Conservation (phyloP, 2,113 vertebrate genomes). For the Aphelocoma coerulescens region DNA sequence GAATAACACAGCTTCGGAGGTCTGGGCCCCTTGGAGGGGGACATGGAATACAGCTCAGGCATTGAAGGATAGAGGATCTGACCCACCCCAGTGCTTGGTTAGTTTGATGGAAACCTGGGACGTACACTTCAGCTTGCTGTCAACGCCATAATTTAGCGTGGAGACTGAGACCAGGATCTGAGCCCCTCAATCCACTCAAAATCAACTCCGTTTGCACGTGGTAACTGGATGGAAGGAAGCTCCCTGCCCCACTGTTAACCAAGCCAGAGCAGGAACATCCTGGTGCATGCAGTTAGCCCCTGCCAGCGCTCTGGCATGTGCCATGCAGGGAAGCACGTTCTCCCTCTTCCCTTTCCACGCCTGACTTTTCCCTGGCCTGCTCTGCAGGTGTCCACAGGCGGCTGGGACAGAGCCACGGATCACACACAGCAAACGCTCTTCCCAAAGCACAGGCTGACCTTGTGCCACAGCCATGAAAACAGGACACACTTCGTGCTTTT, state of each 20-base stretch:
- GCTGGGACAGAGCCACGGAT: not conserved
- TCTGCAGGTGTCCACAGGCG: not conserved
- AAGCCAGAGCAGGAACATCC: not conserved
- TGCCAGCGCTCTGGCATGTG: accelerated
- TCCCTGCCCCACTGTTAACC: not conserved
- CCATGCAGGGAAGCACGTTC: accelerated
- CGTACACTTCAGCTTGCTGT: not conserved
- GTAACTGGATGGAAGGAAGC: not conserved
- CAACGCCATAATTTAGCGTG: not conserved
- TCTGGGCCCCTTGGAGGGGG: not conserved
- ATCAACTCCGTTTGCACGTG: not conserved
- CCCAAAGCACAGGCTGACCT: not conserved
- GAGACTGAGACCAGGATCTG: not conserved
- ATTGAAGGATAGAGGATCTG: not conserved
- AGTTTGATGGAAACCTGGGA: not conserved
- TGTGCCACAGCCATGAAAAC: not conserved
- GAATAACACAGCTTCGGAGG: not conserved
- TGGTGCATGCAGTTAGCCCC: not conserved
- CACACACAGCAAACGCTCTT: not conserved
- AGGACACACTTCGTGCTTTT: not conserved
- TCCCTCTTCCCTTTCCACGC: not conserved
- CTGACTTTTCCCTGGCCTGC: not conserved
- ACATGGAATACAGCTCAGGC: not conserved
- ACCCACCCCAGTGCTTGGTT: not conserved
- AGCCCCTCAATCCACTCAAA: not conserved